Evolutionary conservation across 2,113 vertebrate genomes (phyloP).

Genomic region (Peucedramus taeniatus): DNA sequence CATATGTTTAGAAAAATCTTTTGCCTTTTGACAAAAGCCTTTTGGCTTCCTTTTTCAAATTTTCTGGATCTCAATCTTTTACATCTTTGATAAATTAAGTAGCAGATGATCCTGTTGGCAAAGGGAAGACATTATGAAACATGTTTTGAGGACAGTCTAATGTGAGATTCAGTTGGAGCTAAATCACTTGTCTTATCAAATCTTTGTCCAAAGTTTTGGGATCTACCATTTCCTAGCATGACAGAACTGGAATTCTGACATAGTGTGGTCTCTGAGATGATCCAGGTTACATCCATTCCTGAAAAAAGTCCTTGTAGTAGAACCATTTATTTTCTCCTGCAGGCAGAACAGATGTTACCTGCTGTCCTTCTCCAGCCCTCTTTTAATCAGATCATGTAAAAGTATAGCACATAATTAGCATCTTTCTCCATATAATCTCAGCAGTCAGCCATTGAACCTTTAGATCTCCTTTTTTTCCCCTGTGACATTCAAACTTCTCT

Average conservation of each 20-base stretch:
- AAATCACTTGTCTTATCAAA: not conserved
- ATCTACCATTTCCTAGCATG: not conserved
- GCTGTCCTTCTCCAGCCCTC: not conserved
- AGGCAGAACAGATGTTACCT: not conserved
- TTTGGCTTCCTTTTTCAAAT: not conserved
- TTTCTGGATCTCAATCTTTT: not conserved
- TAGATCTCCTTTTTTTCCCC: not conserved
- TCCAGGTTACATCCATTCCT: not conserved
- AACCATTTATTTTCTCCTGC: not conserved
- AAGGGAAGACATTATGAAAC: not conserved
- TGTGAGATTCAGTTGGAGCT: not conserved
- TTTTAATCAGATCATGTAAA: not conserved
- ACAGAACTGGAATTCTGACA: not conserved
- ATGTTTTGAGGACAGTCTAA: not conserved
- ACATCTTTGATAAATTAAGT: not conserved
- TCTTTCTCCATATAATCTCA: not conserved
- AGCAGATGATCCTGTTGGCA: not conserved
- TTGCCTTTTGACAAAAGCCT: no score
- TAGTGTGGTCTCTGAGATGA: not conserved
- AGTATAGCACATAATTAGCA: not conserved
- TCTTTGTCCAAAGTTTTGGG: not conserved
- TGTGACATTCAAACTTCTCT: not conserved
- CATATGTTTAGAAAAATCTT: not conserved
- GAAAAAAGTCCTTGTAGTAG: not conserved
- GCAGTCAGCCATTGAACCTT: not conserved